Base-by-base conservation (phyloP, 2,797 vertebrate genomes). In the Yasuhikotakia modesta region DNA sequence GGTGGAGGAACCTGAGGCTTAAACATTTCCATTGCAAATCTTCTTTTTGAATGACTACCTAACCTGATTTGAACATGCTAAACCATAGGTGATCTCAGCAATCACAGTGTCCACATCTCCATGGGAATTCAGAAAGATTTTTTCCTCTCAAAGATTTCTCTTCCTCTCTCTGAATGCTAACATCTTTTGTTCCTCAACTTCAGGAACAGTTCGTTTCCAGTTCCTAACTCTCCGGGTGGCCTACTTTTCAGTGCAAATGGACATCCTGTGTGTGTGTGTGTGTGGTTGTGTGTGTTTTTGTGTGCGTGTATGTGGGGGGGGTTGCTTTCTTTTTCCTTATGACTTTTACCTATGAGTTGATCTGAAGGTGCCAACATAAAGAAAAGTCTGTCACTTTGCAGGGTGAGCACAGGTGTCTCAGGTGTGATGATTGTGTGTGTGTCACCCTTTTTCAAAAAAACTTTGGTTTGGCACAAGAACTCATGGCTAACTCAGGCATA, bases 401-500 rank as follows among this genome's bases (percentile, higher is more conserved):
- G 53, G 65, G 78, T 88, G 76, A 76, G 79, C 84, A 30, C 86
- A 82, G 83, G 84, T 84, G 78, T 65, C 83, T 12, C 53, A 48
- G 61, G 48, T 90, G 87, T 83, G 84, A 61, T 80, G 57, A 83
- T 80, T 79, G 22, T 75, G 68, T 61, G 48, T 32, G 65, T 70
- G 55, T 5, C 30, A 61, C 55, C 39, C 1, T 60, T 60, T 60
- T 30, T 73, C 14, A 48, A 27, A 19, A 63, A 55, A 5, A 64
- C 4, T 32, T 71, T 65, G 50, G 6, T 70, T 27, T 67, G 75
- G 45, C 27, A 13, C 19, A 43, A 30, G 27, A 4, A 63, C 70
- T 53, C 85, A 86, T 85, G 88, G 89, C 90, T 92, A 89, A 88
- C 85, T 85, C 88, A 82, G 91, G 89, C 88, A 90, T 93, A 91